A percentile compares a stretch with the other conserved stretches of the same genome.
phyloP scores from a whole-genome alignment of 2,888 invertebrate genomes.

The Epiblema foenella region DNA sequence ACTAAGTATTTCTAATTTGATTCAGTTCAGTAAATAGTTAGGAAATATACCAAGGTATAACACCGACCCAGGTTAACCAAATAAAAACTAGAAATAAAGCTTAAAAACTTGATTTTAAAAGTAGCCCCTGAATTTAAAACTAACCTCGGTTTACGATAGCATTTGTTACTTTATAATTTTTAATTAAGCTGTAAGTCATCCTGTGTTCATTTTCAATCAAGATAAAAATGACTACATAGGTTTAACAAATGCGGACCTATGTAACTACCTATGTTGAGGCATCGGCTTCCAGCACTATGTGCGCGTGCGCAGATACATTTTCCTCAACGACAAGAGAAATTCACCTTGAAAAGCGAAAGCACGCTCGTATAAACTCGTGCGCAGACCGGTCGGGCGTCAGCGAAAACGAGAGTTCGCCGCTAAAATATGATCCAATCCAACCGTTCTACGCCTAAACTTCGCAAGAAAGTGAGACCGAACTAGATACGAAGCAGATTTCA shows the following conservation, averaged over 20 bases:
- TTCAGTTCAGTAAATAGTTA: too few relatives aligned
- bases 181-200: too few relatives aligned
- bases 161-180: too few relatives aligned
- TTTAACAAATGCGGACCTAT: not conserved
- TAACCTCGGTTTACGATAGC: too few relatives aligned
- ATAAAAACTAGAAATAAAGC: too few relatives aligned
- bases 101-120: too few relatives aligned
- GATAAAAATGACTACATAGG: too few relatives aligned
- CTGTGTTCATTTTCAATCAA: too few relatives aligned
- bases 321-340: slow-evolving; percentile 67
- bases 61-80: too few relatives aligned
- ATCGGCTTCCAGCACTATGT: not conserved
- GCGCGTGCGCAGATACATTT: slow-evolving; percentile 16
- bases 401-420: slow-evolving; percentile 35
- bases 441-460: slow-evolving; percentile 12
- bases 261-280: not conserved
- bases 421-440: slow-evolving; percentile 30
- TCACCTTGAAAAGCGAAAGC: slow-evolving; percentile 83
- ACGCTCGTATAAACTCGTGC: slow-evolving; percentile 50
- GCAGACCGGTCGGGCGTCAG: slow-evolving; percentile 39
- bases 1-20: too few relatives aligned
- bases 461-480: slow-evolving; percentile 2
- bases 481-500: slow-evolving; percentile 1
- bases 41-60: too few relatives aligned
- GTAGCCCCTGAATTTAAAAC: too few relatives aligned